A percentile compares a stretch with the other conserved stretches of the same genome.
phyloP scores from a whole-genome alignment of 1,140 invertebrate species.

The Camponotus pennsylvanicus region DNA sequence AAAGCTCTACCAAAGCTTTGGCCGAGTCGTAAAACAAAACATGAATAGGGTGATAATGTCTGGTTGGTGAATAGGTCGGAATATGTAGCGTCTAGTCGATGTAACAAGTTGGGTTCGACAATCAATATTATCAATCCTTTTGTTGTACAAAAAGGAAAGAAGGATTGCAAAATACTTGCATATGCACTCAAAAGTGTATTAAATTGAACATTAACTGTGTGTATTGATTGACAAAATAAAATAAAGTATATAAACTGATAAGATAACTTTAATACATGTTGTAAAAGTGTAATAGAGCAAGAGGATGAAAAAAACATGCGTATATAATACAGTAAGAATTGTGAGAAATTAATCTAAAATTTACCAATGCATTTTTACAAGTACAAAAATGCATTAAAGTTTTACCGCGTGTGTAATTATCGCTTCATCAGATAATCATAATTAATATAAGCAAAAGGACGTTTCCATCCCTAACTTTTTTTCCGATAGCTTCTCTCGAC shows the following conservation, averaged over 20 bases:
- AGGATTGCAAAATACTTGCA: not conserved
- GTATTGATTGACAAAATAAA: no score
- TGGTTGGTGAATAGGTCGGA: conserved; percentile 26
- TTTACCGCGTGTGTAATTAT: not conserved
- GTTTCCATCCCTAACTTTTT: not conserved
- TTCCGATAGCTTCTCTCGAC: not conserved
- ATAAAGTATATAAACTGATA: no score
- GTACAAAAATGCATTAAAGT: not conserved
- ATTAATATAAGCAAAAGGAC: not conserved
- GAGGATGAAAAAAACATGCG: not conserved
- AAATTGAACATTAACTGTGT: not conserved
- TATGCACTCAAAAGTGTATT: not conserved
- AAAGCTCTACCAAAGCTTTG: conserved; percentile 48
- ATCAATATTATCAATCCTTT: conserved; percentile 10
- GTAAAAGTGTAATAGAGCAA: no score
- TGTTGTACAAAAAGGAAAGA: not conserved
- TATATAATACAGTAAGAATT: not conserved
- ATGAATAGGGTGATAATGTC: conserved; percentile 47
- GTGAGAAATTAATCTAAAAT: not conserved
- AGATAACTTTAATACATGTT: no score
- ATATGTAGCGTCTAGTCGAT: conserved; percentile 14
- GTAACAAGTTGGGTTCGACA: conserved; percentile 46
- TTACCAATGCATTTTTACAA: not conserved
- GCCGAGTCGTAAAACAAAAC: conserved; percentile 54
- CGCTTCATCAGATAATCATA: not conserved